Evolutionary conservation across 1,140 invertebrate genomes (phyloP).

Genomic region (Pectinophora gossypiella): DNA sequence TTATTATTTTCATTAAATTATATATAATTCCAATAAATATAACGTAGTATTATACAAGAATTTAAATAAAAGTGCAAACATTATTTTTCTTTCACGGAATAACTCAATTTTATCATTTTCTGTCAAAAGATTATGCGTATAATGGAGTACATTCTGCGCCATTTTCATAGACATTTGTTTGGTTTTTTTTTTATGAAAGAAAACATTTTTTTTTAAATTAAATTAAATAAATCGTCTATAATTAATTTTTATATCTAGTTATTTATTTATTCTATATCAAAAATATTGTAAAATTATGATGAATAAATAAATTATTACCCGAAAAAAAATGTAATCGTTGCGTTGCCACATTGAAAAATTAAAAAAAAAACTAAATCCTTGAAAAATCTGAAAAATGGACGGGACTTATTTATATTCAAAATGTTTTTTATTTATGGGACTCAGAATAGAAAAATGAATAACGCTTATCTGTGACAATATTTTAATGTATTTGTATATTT

Average conservation of each 20-base stretch:
- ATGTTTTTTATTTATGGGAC: not conserved
- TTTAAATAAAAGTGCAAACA: no score
- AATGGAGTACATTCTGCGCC: not conserved
- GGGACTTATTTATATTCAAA: conserved; percentile 1
- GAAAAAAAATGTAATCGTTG: not conserved
- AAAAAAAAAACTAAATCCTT: not conserved
- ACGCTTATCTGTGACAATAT: not conserved
- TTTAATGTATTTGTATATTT: not conserved
- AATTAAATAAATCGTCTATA: not conserved
- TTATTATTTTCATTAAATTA: not conserved
- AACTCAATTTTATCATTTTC: no score
- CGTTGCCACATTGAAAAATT: not conserved
- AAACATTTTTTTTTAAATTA: not conserved
- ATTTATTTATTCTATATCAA: not conserved
- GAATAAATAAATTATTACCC: not conserved
- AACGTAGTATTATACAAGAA: no score
- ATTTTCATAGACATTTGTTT: not conserved
- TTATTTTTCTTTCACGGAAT: no score
- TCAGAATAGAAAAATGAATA: not conserved
- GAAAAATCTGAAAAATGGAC: not conserved
- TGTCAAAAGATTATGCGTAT: not conserved
- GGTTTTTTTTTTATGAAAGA: not conserved
- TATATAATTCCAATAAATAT: not conserved
- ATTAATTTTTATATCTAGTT: not conserved
- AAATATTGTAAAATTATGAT: not conserved